phyloP scores from a whole-genome alignment of 37 sponge, comb jelly and placozoan genomes.

The Chondrosia reniformis region DNA sequence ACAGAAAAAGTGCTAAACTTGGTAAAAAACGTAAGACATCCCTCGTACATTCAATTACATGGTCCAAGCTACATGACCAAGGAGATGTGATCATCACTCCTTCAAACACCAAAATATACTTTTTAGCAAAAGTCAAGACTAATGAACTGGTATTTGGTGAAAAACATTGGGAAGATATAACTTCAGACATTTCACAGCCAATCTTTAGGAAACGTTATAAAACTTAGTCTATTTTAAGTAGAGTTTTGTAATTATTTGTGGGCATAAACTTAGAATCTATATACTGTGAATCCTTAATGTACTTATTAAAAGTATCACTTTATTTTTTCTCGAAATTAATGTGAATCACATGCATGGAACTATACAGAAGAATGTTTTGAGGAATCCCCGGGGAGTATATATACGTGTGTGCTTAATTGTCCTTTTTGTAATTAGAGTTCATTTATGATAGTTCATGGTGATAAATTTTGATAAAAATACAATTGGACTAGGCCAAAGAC shows the following conservation, averaged over 20 bases:
- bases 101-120: background rate
- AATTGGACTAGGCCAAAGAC: no score
- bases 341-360: no score
- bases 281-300: no score
- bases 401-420: no score
- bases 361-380: no score
- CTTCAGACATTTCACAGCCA: background rate
- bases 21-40: slow-evolving; percentile 1
- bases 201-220: slow-evolving; percentile 16
- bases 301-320: background rate
- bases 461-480: no score
- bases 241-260: background rate
- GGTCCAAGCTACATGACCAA: background rate
- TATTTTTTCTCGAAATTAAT: no score
- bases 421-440: no score
- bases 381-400: no score
- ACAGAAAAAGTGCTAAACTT: background rate
- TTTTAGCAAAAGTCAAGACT: background rate
- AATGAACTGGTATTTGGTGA: slow-evolving; percentile 3
- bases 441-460: no score
- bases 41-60: background rate
- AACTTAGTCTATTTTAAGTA: background rate
- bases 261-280: background rate
- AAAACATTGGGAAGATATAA: background rate
- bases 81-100: background rate